Evolutionary conservation across 2,888 invertebrate species (phyloP), one percentile per base, ranked within the genome.

Genomic region (Diarsia brunnea): DNA sequence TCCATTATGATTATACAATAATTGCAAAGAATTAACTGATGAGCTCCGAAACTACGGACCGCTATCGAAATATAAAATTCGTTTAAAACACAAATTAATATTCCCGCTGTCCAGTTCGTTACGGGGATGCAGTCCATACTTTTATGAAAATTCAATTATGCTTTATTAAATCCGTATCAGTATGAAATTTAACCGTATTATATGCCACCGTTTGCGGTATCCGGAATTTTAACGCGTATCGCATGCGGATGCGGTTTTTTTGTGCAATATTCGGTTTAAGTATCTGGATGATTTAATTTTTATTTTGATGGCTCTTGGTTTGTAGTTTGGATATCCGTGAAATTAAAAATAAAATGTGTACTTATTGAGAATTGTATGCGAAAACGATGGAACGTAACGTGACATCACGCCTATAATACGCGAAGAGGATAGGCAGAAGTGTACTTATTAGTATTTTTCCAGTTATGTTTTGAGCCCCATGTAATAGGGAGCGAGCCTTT

Each of bases 141-240:
- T 89, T 87, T 84, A 84, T 80, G 73, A 76, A 87, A 88, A 89
- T 90, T 81, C 75, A 89, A 87, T 90, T 82, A 89, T 82, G 80
- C 81, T 81, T 84, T 87, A 88, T 88, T 87, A 84, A 88, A 89
- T 85, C 80, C 73, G 84, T 86, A 84, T 79, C 85, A 74, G 78
- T 78, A 85, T 68, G 27, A 81, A 81, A 88, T 81, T 83, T 75
- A 75, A 84, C 75, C 60, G 69, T 81, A 85, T 86, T 84, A 84
- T 81, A 68, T 81, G 81, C 80, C 63, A 79, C 75, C 79, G 79
- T 67, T 68, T 77, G 86, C 66, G 80, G 83, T 81, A 70, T 68
- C 67, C 74, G 72, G 72, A 58, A 47, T 78, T 78, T 69, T 70
- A 75, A 75, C 58, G 61, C 78, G 66, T 38, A 24, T 51, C 43